Evolutionary conservation across 2,797 vertebrate species (phyloP), one percentile per base, ranked within the genome.

Genomic region (Chaetophractus vellerosus): DNA sequence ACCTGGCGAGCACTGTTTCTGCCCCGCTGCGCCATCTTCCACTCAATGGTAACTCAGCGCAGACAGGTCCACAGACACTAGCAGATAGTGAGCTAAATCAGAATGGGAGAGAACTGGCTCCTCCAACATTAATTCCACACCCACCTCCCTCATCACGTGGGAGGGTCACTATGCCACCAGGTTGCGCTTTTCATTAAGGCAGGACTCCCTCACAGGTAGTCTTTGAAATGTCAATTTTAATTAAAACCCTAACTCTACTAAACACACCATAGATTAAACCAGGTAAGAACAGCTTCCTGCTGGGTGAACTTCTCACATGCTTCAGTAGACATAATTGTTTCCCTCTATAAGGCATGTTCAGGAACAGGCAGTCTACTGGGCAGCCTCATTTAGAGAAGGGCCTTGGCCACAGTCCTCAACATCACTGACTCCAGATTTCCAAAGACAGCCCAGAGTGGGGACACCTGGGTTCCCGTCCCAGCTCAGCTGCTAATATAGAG

Each of bases 191-290:
- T 90, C 93, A 72, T 74, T 36, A 92, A 87, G 74, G 59, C 68
- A 31, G 63, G 55, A 26, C 75, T 95, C 75, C 78, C 26, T 86
- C 33, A 26, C 31, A 91, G 52, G 86, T 80, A 92, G 92, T 93
- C 90, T 97, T 88, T 88, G 95, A 97, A 97, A 97, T 97, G 97
- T 90, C 95, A 91, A 10, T 96, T 97, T 95, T 96, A 96, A 97
- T 97, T 97, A 97, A 97, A 96, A 91, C 64, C 48, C 66, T 93
- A 68, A 93, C 95, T 90, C 88, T 96, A 93, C 96, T 88, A 90
- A 95, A 69, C 64, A 86, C 36, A 85, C 66, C 66, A 18, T 24
- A 95, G 94, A 91, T 95, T 88, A 91, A 97, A 94, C 38, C 33
- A 90, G 96, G 95, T 64, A 72, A 89, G 71, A 93, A 26, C 68